These are phyloP conservation scores for Drosophila nr. fundita DNA, from an alignment of 2,888 invertebrate genomes.

Conservation along the genomic window DNA sequence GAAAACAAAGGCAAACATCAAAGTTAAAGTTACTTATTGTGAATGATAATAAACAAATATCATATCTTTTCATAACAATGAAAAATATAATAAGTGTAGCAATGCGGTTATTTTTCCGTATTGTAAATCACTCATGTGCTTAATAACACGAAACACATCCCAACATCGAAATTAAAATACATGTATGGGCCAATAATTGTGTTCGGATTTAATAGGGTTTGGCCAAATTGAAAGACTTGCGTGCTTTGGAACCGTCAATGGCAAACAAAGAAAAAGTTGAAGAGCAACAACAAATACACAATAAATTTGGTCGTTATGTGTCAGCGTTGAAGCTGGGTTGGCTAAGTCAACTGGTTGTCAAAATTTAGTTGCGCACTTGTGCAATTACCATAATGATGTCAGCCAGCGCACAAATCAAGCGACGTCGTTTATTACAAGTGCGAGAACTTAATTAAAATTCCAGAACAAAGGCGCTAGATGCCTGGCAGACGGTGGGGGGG, in stretches of 20 bases:
- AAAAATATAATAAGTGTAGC: neutral
- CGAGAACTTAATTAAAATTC: conserved; percentile 79
- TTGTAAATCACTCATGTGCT: neutral
- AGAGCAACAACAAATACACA: neutral
- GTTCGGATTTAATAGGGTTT: neutral
- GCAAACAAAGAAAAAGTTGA: neutral
- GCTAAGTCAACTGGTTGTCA: conserved; percentile 58
- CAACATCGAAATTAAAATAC: neutral
- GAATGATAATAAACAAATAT: neutral
- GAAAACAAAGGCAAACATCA: neutral
- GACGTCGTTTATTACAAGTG: conserved; percentile 79
- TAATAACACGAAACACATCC: neutral
- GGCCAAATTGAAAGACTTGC: neutral
- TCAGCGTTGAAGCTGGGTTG: neutral
- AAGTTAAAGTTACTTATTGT: neutral
- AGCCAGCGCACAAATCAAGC: conserved; percentile 70
- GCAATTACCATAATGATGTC: conserved; percentile 77
- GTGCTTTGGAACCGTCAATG: neutral
- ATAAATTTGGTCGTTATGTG: neutral
- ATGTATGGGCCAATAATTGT: neutral
- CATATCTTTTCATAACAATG: neutral
- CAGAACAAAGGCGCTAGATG: conserved; percentile 64
- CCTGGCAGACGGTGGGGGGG: neutral
- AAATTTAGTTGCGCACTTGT: conserved; percentile 59
- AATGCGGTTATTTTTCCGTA: neutral